These are phyloP conservation scores for Andrena minutula DNA, from an alignment of 2,888 invertebrate genomes.

Conservation along the genomic window DNA sequence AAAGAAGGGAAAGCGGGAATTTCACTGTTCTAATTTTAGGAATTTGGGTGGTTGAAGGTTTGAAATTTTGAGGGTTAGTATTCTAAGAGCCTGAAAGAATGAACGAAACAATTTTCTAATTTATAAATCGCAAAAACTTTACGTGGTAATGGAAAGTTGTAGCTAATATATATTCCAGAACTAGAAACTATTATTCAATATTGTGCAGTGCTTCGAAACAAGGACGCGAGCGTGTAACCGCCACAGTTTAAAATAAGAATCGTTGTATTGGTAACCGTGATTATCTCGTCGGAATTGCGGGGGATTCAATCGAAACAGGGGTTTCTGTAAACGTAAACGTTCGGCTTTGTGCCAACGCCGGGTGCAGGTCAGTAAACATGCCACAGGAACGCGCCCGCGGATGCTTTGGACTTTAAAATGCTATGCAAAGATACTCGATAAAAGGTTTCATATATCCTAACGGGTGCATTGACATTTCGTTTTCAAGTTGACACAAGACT, in stretches of 20 bases:
- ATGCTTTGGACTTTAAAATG: conserved; percentile 80
- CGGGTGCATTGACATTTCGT: conserved; percentile 6
- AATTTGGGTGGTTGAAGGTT: no score
- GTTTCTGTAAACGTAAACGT: conserved; percentile 51
- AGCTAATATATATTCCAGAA: no score
- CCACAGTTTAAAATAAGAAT: background rate
- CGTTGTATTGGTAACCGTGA: conserved; percentile 6
- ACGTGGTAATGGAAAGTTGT: no score
- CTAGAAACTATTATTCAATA: no score
- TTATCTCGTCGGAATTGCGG: conserved; percentile 26
- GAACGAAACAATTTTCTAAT: no score
- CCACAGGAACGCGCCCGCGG: conserved; percentile 78
- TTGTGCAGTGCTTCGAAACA: background rate
- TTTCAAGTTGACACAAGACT: background rate
- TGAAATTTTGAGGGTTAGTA: no score
- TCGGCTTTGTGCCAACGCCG: conserved; percentile 80
- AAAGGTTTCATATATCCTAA: conserved; percentile 58
- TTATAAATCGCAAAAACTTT: no score
- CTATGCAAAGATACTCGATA: conserved; percentile 74
- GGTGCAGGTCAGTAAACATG: conserved; percentile 81
- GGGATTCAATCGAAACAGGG: conserved; percentile 53
- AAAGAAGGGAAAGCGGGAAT: no score
- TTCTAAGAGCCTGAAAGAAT: no score
- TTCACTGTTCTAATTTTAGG: no score
- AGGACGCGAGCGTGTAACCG: background rate